Evolutionary conservation across 2,888 invertebrate species (phyloP).

Genomic region (Nyleta sp.): DNA sequence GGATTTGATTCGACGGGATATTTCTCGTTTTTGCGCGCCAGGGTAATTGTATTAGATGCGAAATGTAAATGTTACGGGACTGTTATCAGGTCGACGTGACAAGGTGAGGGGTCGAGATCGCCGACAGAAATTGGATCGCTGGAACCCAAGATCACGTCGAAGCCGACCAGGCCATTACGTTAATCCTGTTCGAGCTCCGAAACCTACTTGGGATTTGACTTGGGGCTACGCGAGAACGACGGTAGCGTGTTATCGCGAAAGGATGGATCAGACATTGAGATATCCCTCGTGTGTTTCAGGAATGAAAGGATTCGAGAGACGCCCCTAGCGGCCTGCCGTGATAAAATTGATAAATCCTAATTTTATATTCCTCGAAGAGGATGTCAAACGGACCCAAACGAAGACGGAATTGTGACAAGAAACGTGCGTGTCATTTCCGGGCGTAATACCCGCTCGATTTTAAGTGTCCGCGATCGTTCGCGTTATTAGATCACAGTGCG

Average conservation of each 20-base stretch:
- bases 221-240: constrained; percentile 69
- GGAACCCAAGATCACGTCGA: constrained; percentile 72
- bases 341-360: constrained; percentile 64
- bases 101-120: constrained; percentile 60
- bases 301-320: constrained; percentile 57
- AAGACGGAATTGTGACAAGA: constrained; percentile 13
- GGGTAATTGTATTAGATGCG: constrained; percentile 62
- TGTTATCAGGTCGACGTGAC: constrained; percentile 65
- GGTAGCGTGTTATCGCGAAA: constrained; percentile 69
- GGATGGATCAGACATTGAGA: constrained; percentile 65
- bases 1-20: constrained; percentile 59
- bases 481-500: too few relatives aligned
- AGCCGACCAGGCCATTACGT: constrained; percentile 78
- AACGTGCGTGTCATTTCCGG: constrained; percentile 20
- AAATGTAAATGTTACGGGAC: constrained; percentile 63
- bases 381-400: constrained; percentile 22
- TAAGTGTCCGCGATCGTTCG: not conserved
- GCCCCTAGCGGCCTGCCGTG: constrained; percentile 37
- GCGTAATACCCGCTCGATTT: not conserved
- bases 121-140: constrained; percentile 65
- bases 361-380: constrained; percentile 55
- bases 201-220: constrained; percentile 74
- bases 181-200: constrained; percentile 78
- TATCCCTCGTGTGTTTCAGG: constrained; percentile 59
- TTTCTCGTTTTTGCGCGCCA: constrained; percentile 52